Evolutionary conservation across 2,888 invertebrate species (phyloP).

Genomic region (Anticlea derivata): DNA sequence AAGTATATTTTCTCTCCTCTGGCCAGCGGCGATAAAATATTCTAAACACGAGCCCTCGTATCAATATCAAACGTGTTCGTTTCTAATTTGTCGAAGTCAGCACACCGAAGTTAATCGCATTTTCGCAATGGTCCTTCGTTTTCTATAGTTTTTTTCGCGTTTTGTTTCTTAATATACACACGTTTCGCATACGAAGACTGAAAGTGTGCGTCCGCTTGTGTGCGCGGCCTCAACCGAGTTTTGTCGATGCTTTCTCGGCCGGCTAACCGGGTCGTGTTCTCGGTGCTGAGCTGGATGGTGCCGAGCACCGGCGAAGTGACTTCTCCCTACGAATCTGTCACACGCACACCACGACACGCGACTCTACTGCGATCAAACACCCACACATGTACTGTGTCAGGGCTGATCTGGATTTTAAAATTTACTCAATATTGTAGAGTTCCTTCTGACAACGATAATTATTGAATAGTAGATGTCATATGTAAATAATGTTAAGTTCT

Average conservation of each 20-base stretch:
- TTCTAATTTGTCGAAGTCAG: constrained; percentile 18
- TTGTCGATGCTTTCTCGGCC: constrained; percentile 83
- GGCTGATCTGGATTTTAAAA: constrained; percentile 43
- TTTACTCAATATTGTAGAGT: too few species aligned
- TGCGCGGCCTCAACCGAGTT: constrained; percentile 82
- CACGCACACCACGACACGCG: constrained; percentile 49
- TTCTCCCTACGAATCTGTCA: constrained; percentile 48
- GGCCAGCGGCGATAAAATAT: constrained; percentile 11
- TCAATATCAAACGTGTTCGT: constrained; percentile 17
- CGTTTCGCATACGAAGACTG: constrained; percentile 66
- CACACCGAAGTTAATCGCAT: constrained; percentile 28
- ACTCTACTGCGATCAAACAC: constrained; percentile 46
- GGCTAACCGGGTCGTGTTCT: constrained; percentile 82
- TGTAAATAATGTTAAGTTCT: neutral
- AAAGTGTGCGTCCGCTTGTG: constrained; percentile 74
- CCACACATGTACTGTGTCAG: constrained; percentile 60
- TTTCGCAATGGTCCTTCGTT: constrained; percentile 46
- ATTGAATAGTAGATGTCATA: too few species aligned
- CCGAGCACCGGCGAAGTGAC: constrained; percentile 38
- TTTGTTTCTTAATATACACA: constrained; percentile 55
- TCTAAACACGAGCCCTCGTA: constrained; percentile 10
- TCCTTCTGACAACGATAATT: too few species aligned
- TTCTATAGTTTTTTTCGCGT: constrained; percentile 48
- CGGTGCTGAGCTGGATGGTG: constrained; percentile 62
- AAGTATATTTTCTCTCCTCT: constrained; percentile 22